phyloP scores from a whole-genome alignment of 2,888 invertebrate species.

The Dolomedes plantarius region DNA sequence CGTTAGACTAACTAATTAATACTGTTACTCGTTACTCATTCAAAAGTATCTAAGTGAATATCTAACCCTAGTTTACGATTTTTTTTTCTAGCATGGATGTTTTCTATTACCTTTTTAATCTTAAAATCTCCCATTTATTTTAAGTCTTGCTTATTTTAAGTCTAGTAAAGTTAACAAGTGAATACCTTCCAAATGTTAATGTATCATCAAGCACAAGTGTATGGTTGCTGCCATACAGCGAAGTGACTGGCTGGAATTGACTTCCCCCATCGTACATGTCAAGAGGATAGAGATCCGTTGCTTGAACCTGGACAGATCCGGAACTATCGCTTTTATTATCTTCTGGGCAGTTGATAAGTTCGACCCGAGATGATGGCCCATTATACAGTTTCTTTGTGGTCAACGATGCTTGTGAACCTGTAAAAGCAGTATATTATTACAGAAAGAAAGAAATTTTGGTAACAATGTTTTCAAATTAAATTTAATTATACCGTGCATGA shows the following conservation, averaged over 20 bases:
- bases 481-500: too few relatives aligned
- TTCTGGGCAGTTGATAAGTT: constrained; percentile 68
- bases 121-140: too few relatives aligned
- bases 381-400: constrained; percentile 57
- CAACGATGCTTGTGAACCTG: constrained; percentile 70
- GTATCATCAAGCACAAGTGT: constrained; percentile 65
- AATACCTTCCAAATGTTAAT: constrained; percentile 60
- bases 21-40: too few relatives aligned
- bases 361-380: constrained; percentile 51
- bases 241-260: constrained; percentile 69
- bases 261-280: constrained; percentile 73
- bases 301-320: constrained; percentile 71
- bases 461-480: too few relatives aligned
- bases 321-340: constrained; percentile 67
- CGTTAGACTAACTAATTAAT: too few relatives aligned
- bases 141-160: too few relatives aligned
- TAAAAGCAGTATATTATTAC: not conserved
- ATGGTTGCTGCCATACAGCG: constrained; percentile 65
- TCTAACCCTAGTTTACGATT: too few relatives aligned
- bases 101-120: too few relatives aligned
- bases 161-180: too few relatives aligned
- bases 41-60: too few relatives aligned
- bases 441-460: too few relatives aligned
- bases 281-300: constrained; percentile 69
- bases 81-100: too few relatives aligned